phyloP scores from a whole-genome alignment of 2,113 vertebrate genomes.

The Pantherophis guttatus region DNA sequence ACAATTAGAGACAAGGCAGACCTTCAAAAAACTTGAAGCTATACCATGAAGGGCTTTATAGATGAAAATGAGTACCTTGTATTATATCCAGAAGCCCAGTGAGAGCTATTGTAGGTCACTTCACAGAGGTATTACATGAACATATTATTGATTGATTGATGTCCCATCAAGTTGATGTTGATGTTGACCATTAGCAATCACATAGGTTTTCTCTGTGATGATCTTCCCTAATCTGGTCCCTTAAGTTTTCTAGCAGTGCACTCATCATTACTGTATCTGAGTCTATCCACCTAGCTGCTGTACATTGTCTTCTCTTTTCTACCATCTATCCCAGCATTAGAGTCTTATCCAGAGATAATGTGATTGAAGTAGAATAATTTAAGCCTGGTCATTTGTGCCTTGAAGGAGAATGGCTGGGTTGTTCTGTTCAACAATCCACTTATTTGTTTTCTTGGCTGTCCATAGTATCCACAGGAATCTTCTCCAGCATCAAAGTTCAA shows the following conservation, averaged over 20 bases:
- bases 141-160: not conserved
- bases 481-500: not conserved
- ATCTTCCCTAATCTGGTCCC: not conserved
- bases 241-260: not conserved
- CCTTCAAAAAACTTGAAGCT: not conserved
- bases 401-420: not conserved
- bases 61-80: not conserved
- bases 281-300: not conserved
- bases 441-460: not conserved
- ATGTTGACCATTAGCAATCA: not conserved
- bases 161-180: not conserved
- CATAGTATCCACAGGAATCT: not conserved
- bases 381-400: not conserved
- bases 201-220: not conserved
- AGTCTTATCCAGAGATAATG: not conserved
- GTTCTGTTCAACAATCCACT: not conserved
- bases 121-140: not conserved
- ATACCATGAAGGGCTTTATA: not conserved
- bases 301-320: not conserved
- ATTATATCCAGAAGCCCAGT: not conserved
- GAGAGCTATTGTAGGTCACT: not conserved
- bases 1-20: not conserved
- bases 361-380: not conserved
- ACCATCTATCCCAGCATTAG: not conserved
- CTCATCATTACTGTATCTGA: not conserved